Base-by-base conservation (phyloP, 1,140 invertebrate species). In the Zelostemma sp. region DNA sequence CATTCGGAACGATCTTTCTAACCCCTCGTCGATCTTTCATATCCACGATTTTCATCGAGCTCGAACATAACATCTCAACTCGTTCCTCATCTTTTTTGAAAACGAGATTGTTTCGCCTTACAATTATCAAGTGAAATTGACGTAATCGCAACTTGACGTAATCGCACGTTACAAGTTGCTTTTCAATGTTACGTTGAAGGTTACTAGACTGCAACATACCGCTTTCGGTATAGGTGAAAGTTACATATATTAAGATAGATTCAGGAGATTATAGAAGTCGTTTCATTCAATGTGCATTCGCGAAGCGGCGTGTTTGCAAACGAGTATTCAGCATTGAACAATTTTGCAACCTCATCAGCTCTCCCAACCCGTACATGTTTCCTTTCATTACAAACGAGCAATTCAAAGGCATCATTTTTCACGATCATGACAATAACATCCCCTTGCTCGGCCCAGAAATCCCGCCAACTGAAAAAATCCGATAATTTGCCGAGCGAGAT, bases 181-280 rank as follows among this genome's bases (percentile, higher is more conserved):
- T 59, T 64, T 63, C 64, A 64, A 61, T 67, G 64, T 64, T 67
- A 67, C 43, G 64, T 61, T 68, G 56, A 72, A 72, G 64, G 63
- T 72, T 72, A 72, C 67, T 68, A 72, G 69, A 72, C 50, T 72
- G 69, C 64, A 72, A 72, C 64, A 68, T 67, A 67, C 62, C 63
- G 68, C 68, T 67, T 63, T 67, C 68, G 59, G 62, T 63, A 60
- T 60, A 6, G 45, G 19, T 18, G 17, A 47, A 47, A 21, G 45
- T 47, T 45, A 45, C 21, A 25, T 25, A 25, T 25, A 25, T 25
- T 25, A 25, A 25, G 21, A 25, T 25, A 25, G 21, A 25, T 25
- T 8, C 21, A 25, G 21, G 21, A 25, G 21, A n/a, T n/a, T n/a
- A 25, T 25, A 25, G 21, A 25, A 25, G 21, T 25, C 3, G 21